Conservation (phyloP, 2,113 vertebrate genomes). For the Heterotis niloticus region DNA sequence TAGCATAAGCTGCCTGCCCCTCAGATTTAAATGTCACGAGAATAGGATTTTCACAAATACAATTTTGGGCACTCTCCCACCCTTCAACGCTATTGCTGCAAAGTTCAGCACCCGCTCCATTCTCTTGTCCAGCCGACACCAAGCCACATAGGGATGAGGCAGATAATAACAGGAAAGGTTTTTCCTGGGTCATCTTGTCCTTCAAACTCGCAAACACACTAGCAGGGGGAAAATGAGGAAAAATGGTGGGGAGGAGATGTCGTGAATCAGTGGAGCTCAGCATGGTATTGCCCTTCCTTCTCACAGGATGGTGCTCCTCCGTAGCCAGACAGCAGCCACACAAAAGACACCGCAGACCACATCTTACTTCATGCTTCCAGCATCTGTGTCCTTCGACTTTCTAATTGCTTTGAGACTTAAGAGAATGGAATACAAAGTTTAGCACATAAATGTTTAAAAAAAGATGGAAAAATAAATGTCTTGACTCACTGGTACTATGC, state of each 20-base stretch:
- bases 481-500: background rate
- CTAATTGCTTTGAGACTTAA: background rate
- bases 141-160: no score
- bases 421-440: background rate
- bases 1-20: conserved; percentile 22
- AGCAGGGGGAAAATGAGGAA: no score
- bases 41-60: conserved; percentile 23
- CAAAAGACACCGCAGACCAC: no score
- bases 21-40: conserved; percentile 29
- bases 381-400: conserved; percentile 65
- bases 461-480: no score
- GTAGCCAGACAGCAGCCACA: conserved; percentile 19
- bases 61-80: conserved; percentile 13
- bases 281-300: conserved; percentile 42
- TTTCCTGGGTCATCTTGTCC: background rate
- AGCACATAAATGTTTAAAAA: background rate
- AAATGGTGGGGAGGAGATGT: no score
- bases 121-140: no score
- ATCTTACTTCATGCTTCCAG: conserved; percentile 36
- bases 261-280: conserved; percentile 26
- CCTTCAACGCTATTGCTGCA: background rate
- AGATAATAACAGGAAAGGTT: no score
- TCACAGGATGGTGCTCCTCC: conserved; percentile 48
- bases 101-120: background rate
- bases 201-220: background rate